These are phyloP conservation scores for Dinocampus coccinellae DNA, from an alignment of 2,888 invertebrate genomes.

Conservation along the genomic window DNA sequence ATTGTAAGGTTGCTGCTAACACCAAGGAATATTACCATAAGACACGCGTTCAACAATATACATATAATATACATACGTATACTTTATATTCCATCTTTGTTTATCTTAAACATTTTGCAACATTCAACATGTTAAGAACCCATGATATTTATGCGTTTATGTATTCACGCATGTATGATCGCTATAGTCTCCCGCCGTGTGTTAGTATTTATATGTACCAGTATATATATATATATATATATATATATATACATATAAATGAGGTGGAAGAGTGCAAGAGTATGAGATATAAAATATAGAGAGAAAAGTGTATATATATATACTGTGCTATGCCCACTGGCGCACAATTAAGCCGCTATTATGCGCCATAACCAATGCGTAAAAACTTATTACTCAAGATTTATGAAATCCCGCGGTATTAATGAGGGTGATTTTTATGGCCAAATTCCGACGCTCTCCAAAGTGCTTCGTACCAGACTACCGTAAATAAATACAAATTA, in stretches of 20 bases:
- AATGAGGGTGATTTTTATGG: constrained; percentile 58
- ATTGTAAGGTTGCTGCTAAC: constrained; percentile 60
- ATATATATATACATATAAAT: constrained; percentile 16
- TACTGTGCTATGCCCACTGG: constrained; percentile 52
- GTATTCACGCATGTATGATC: constrained; percentile 57
- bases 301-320: constrained; percentile 17
- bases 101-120: constrained; percentile 23
- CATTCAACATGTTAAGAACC: constrained; percentile 20
- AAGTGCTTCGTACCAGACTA: constrained; percentile 33
- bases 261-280: constrained; percentile 12
- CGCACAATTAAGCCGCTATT: constrained; percentile 65
- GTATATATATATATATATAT: neutral
- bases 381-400: constrained; percentile 63
- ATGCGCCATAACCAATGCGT: constrained; percentile 59
- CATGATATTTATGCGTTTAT: constrained; percentile 61
- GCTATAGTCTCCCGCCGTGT: constrained; percentile 49
- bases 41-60: constrained; percentile 54
- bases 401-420: constrained; percentile 62
- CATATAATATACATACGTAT: neutral
- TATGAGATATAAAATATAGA: constrained; percentile 17
- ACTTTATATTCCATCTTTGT: constrained; percentile 18
- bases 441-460: constrained; percentile 44
- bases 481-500: constrained; percentile 45
- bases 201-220: constrained; percentile 56
- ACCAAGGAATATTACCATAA: constrained; percentile 62